Percentiles rank a stretch among this genome's conserved stretches.
These are phyloP conservation scores for Myxocyprinus asiaticus DNA, from an alignment of 2,113 vertebrate genomes.

Conservation along the genomic window DNA sequence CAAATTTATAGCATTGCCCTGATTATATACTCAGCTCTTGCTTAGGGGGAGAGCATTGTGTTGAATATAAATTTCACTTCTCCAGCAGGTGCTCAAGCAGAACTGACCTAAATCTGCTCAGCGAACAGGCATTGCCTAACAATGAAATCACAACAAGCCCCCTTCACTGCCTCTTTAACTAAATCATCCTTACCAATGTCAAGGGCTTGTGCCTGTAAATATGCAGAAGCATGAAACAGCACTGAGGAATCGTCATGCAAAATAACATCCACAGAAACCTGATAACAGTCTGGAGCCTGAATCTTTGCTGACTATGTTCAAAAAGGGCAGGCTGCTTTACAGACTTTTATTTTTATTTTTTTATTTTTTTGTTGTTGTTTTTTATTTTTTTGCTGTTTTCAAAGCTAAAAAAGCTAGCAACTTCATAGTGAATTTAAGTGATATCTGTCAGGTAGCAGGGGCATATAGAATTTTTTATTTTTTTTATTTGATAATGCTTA, in stretches of 20 bases:
- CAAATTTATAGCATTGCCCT: slow-evolving; percentile 32
- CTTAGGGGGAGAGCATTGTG: slow-evolving; percentile 34
- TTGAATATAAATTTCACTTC: slow-evolving; percentile 38
- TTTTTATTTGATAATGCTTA: too few species aligned
- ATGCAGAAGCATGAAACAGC: slow-evolving; percentile 6
- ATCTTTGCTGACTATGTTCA: background rate
- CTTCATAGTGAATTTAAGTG: too few species aligned
- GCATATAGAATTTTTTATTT: too few species aligned
- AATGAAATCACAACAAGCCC: slow-evolving; percentile 24
- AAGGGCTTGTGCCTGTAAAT: background rate
- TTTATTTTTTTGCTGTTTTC: too few species aligned
- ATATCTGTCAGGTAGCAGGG: too few species aligned
- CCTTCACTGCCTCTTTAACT: slow-evolving; percentile 17
- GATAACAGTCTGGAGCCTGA: background rate
- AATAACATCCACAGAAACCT: background rate
- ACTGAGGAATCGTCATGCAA: background rate
- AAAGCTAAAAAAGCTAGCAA: too few species aligned
- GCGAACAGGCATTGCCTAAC: background rate
- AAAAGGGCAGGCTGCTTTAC: too few species aligned
- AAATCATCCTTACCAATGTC: slow-evolving; percentile 21
- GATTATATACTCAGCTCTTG: slow-evolving; percentile 49
- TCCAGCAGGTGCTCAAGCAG: slow-evolving; percentile 14
- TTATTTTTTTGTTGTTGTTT: too few species aligned
- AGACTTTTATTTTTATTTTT: too few species aligned
- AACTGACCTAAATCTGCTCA: slow-evolving; percentile 31